Evolutionary conservation across 2,113 vertebrate species (phyloP), one percentile per base, ranked within the genome.

Genomic region (Pseudorasbora parva): DNA sequence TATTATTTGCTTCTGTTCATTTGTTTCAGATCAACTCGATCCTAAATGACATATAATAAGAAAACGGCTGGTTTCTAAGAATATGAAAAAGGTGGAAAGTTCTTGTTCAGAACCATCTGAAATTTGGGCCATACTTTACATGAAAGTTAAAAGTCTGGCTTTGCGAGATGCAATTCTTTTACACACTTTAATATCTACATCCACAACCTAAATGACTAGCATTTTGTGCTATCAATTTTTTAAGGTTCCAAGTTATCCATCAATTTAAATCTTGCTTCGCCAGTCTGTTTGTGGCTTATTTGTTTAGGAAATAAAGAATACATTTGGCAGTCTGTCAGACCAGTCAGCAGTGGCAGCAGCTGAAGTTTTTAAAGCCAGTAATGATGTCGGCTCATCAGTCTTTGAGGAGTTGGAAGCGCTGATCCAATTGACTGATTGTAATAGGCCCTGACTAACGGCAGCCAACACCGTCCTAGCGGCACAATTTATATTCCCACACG

Each of bases 341-440:
- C 43, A 62, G 8, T 75, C 75, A 82, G 80, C 64, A 37, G 45
- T 78, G 56, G 74, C 45, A 74, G 41, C 59, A 73, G 30, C 51
- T 47, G 62, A 27, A 62, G 82, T 62, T 84, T 87, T 87, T 84
- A 82, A 81, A 82, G 78, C 64, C 10, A 1, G 10, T 73, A 86
- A 84, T 87, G 76, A 78, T 56, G 75, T 62, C 78, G 74, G 73
- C 68, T 80, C 84, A 86, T 86, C 77, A 82, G 83, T 23, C 62
- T 59, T 21, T 76, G 76, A 74, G 81, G 30, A 87, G 33, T 45
- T 75, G 59, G 59, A 62, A 73, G 85, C 47, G 14, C 62, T 69
- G 54, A 83, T 83, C 68, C 43, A 71, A 76, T 59, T 83, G 85
- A 88, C 80, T 81, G 78, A 86, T 86, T 47, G 78, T 84, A 86